Evolutionary conservation across 2,113 vertebrate genomes (phyloP).

Genomic region (Noctilio leporinus): DNA sequence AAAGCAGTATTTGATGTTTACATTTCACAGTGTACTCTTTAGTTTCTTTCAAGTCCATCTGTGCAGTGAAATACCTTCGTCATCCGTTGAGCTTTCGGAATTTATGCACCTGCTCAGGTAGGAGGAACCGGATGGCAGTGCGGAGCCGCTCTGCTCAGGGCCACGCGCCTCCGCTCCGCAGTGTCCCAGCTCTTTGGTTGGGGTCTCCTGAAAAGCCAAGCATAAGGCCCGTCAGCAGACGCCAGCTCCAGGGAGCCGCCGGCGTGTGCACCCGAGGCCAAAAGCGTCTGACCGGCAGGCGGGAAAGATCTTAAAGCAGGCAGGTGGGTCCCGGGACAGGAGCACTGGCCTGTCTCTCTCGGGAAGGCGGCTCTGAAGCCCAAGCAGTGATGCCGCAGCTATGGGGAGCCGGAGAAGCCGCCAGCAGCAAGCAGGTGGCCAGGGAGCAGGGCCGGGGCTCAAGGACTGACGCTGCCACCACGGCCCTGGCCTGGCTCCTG

Average conservation of each 20-base stretch:
- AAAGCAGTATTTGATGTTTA: background rate
- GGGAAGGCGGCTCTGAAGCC: accelerated
- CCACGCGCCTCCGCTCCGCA: constrained; percentile 78
- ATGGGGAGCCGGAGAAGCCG: accelerated
- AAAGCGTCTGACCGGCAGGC: accelerated
- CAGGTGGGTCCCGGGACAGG: accelerated
- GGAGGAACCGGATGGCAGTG: constrained; percentile 68
- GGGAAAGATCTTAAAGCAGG: background rate
- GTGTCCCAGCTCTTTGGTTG: constrained; percentile 93
- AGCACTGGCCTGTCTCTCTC: accelerated
- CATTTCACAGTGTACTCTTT: background rate
- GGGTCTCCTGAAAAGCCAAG: constrained; percentile 87
- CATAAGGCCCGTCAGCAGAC: background rate
- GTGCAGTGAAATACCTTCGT: constrained; percentile 88
- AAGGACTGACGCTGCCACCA: background rate
- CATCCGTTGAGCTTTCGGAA: constrained; percentile 97
- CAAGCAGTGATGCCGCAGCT: background rate
- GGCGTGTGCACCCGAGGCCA: accelerated
- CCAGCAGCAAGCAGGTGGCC: background rate
- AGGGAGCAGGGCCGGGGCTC: background rate
- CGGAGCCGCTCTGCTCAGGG: constrained; percentile 78
- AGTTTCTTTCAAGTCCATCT: background rate
- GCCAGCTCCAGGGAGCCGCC: accelerated
- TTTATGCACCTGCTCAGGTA: constrained; percentile 90
- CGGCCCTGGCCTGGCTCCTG: background rate